Base-by-base conservation (phyloP, 2,888 invertebrate species). In the Heliconius erato region DNA sequence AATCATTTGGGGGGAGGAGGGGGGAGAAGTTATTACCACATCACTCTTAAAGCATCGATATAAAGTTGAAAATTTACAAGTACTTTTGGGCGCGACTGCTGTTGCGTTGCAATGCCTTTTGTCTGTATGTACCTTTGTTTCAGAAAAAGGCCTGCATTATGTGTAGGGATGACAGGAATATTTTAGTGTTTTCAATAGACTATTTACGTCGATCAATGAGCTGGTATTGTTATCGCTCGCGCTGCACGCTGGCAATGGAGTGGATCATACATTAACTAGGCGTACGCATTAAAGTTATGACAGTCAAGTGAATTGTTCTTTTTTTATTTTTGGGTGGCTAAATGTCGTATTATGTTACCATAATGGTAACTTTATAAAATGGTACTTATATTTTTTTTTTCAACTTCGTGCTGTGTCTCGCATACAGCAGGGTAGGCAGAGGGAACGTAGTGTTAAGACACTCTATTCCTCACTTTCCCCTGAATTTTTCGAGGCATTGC, bases 1-100 rank as follows among this genome's bases (percentile, higher is more conserved):
- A 84, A 85, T 86, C 84, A 78, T 80, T 85, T 86, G 84, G 86
- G 85, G n/a, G n/a, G n/a, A n/a, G n/a, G n/a, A n/a, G n/a, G 28
- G 67, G 19, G 44, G 12, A 11, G 9, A 7, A 67, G 49, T 28
- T n/a, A 78, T 12, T 44, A 63, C 32, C 26, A 40, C 54, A 28
- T 83, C 65, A 74, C 59, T 76, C 84, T 84, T 84, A 79, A 71
- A 79, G n/a, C 84, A 35, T 71, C 72, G 82, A 32, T 72, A 83
- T 84, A 84, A 77, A 84, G 84, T 84, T 40, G 69, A 84, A 82
- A 79, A 65, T 83, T 80, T 80, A 26, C 79, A 35, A 65, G 63
- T 32, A 54, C 26, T 83, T 80, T 67, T 68, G 59, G 40, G 79
- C 40, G 26, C 32, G 74, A 84, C 59, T 26, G 23, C 3, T 28